Evolutionary conservation across 2,113 vertebrate species (phyloP), one percentile per base, ranked within the genome.

Genomic region (Galemys pyrenaicus): DNA sequence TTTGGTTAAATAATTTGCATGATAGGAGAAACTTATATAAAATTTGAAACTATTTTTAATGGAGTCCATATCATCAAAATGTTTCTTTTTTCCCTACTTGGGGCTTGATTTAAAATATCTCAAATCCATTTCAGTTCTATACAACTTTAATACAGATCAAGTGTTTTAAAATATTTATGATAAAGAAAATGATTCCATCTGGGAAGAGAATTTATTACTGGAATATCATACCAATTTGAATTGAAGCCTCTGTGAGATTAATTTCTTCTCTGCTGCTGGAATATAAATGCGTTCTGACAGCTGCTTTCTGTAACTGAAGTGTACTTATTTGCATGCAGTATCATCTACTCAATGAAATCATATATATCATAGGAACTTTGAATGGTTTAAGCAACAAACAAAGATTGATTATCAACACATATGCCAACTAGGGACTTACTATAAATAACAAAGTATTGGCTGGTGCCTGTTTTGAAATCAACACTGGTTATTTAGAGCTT

Each of bases 131-230:
- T 96, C 84, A 97, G 92, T 70, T 62, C 58, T 60, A 28, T 81
- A 70, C 39, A 90, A 88, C 68, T 97, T 96, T 90, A 95, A 94
- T 93, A 90, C 44, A 96, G 85, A 96, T 96, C 92, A 92, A 96
- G 84, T 95, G 73, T 95, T 95, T 89, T 96, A 97, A 97, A 97
- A 95, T 97, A 97, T 94, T 97, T 96, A 96, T 97, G 94, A 97
- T 97, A 97, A 93, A 96, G 90, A 97, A 97, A 97, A 97, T 93
- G 83, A 93, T 94, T 97, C 96, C 93, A 96, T 97, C 94, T 97
- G 96, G 90, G 58, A 41, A 96, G 81, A 94, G 84, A 94, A 95
- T 95, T 94, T 96, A 94, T 97, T 93, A 92, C 60, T 89, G 35
- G 88, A 92, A 89, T 92, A 96, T 96, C 94, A 96, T 82, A 95